A percentile compares a stretch with the other conserved stretches of the same genome.
These are phyloP conservation scores for Agrenia bidenticulata DNA, from an alignment of 2,888 invertebrate genomes.

Conservation along the genomic window DNA sequence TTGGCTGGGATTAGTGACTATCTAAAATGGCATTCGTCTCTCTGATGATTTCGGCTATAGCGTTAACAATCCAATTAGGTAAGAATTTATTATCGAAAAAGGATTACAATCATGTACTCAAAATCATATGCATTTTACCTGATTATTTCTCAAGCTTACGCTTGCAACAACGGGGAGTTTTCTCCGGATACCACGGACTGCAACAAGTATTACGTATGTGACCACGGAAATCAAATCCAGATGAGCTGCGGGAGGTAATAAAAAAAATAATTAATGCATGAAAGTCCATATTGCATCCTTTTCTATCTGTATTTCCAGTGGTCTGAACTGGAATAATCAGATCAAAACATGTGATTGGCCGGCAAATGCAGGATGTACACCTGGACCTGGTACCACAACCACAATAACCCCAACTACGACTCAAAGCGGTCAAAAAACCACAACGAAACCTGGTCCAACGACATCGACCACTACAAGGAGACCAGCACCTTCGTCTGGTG, in stretches of 20 bases:
- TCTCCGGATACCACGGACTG: slow-evolving; percentile 3
- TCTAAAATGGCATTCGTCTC: too few relatives aligned
- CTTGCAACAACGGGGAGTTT: neutral
- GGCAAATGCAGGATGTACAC: neutral
- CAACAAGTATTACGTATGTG: slow-evolving; percentile 10
- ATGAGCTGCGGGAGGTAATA: slow-evolving; percentile 4
- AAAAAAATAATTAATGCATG: too few relatives aligned
- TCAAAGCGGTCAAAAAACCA: neutral
- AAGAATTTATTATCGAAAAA: too few relatives aligned
- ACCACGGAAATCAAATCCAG: neutral
- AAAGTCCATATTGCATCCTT: too few relatives aligned
- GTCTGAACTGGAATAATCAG: neutral
- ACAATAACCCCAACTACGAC: neutral
- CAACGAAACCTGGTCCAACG: neutral
- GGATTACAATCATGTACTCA: too few relatives aligned
- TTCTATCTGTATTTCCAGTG: too few relatives aligned
- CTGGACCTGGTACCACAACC: neutral
- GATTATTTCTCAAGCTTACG: neutral
- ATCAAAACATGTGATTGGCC: slow-evolving; percentile 7
- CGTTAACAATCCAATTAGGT: too few relatives aligned
- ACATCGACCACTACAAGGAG: neutral
- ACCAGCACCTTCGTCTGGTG: neutral
- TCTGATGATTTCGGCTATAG: too few relatives aligned
- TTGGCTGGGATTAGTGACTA: too few relatives aligned
- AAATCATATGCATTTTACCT: neutral